phyloP scores from a whole-genome alignment of 1,140 invertebrate species.

The Macrosteles quadrilineatus region DNA sequence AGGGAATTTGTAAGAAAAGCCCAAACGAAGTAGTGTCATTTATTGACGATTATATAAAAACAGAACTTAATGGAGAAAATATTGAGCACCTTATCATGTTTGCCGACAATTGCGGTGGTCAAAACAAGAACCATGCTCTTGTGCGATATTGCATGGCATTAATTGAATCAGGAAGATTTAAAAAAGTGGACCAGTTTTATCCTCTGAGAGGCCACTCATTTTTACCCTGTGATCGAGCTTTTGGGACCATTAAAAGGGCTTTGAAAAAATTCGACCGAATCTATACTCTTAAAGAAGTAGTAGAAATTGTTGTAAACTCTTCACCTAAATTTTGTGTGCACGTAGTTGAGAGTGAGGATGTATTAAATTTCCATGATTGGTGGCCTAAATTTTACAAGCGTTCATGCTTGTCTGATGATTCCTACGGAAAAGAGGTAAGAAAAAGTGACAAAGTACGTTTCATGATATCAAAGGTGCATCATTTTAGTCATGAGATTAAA shows the following conservation, averaged over 20 bases:
- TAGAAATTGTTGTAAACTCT: slow-evolving; percentile 25
- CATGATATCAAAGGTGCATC: slow-evolving; percentile 9
- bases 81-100: slow-evolving; percentile 43
- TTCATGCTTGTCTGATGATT: slow-evolving; percentile 14
- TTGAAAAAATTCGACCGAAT: slow-evolving; percentile 24
- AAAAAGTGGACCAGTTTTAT: slow-evolving; percentile 28
- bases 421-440: background rate
- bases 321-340: slow-evolving; percentile 27
- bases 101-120: slow-evolving; percentile 38
- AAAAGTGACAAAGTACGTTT: slow-evolving; percentile 21
- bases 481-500: slow-evolving; percentile 15
- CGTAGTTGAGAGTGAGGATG: slow-evolving; percentile 21
- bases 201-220: slow-evolving; percentile 34
- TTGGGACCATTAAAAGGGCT: slow-evolving; percentile 21
- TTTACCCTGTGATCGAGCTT: slow-evolving; percentile 30
- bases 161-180: slow-evolving; percentile 28
- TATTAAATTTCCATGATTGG: slow-evolving; percentile 30
- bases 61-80: slow-evolving; percentile 33
- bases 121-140: slow-evolving; percentile 35
- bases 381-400: slow-evolving; percentile 32
- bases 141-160: slow-evolving; percentile 32
- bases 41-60: slow-evolving; percentile 35
- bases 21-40: slow-evolving; percentile 41
- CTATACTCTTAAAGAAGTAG: slow-evolving; percentile 22
- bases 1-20: slow-evolving; percentile 39